Evolutionary conservation across 2,113 vertebrate genomes (phyloP), one percentile per base, ranked within the genome.

Genomic region (Ariopsis seemanni): DNA sequence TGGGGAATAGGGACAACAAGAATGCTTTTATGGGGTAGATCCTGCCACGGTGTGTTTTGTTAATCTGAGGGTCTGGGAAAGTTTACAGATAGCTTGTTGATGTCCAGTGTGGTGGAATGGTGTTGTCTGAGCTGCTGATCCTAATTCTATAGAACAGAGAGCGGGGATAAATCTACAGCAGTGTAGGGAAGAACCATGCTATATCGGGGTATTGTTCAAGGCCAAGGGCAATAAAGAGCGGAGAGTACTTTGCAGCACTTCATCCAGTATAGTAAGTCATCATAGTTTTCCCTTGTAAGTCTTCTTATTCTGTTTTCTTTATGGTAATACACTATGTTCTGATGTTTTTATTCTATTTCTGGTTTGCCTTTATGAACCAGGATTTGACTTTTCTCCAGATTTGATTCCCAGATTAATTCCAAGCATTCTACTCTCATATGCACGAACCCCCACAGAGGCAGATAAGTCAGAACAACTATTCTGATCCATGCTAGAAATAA

Each of bases 51-150:
- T 93, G 88, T 77, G 87, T 90, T 89, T 86, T 88, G 91, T 92
- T 95, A 95, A 95, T 94, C 95, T 92, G 74, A 57, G 89, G 65
- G 90, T 93, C 93, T 96, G 95, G 95, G 95, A 96, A 96, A 94
- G 95, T 95, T 95, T 94, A 85, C 92, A 91, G 91, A 94, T 87
- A 92, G 89, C 72, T 88, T 90, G 95, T 94, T 93, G 93, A 92
- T 93, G 92, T 93, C 91, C 93, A 95, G 48, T 94, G 91, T 94
- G 86, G 90, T 94, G 94, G 93, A 95, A 94, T 85, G 84, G 88
- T 88, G 91, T 94, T 95, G 94, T 95, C 94, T 94, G 91, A 90
- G 71, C 62, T 57, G 85, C 90, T 94, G 92, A 94, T 94, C 79
- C 92, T 71, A 83, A 91, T 89, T 82, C 90, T 83, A 89, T 89